These are phyloP conservation scores for Xiphophorus maculatus DNA, from an alignment of 2,113 vertebrate genomes.

Conservation along the genomic window DNA sequence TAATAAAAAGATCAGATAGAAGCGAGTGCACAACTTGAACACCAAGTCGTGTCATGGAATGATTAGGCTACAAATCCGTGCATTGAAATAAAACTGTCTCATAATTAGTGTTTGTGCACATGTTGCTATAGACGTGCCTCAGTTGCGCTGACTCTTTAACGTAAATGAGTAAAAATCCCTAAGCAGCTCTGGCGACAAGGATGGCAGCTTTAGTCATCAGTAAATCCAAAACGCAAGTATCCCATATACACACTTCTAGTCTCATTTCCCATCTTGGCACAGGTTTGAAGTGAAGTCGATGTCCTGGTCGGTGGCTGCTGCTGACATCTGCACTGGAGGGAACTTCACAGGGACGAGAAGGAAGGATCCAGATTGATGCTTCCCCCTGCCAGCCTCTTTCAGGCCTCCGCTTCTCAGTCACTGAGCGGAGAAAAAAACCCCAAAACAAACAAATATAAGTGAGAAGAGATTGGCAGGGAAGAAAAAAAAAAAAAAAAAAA, in stretches of 20 bases:
- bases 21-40: constrained; percentile 8
- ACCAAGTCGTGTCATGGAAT: constrained; percentile 54
- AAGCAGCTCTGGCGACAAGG: constrained; percentile 13
- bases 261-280: constrained; percentile 25
- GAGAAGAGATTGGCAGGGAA: constrained; percentile 40
- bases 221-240: constrained; percentile 31
- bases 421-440: constrained; percentile 40
- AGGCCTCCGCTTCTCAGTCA: constrained; percentile 52
- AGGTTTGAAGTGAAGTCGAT: constrained; percentile 34
- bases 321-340: constrained; percentile 33
- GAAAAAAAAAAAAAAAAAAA: not conserved
- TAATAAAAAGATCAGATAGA: constrained; percentile 26
- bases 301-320: constrained; percentile 20
- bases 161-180: constrained; percentile 20
- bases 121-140: not conserved
- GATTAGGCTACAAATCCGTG: constrained; percentile 27
- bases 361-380: constrained; percentile 39
- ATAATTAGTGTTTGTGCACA: constrained; percentile 45
- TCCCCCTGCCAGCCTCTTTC: constrained; percentile 51
- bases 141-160: constrained; percentile 6
- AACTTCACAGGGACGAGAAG: constrained; percentile 33
- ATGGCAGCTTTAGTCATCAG: constrained; percentile 19
- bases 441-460: constrained; percentile 50
- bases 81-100: constrained; percentile 15
- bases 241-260: constrained; percentile 11